phyloP scores from a whole-genome alignment of 1,140 invertebrate species.

The Melitaea cinxia region DNA sequence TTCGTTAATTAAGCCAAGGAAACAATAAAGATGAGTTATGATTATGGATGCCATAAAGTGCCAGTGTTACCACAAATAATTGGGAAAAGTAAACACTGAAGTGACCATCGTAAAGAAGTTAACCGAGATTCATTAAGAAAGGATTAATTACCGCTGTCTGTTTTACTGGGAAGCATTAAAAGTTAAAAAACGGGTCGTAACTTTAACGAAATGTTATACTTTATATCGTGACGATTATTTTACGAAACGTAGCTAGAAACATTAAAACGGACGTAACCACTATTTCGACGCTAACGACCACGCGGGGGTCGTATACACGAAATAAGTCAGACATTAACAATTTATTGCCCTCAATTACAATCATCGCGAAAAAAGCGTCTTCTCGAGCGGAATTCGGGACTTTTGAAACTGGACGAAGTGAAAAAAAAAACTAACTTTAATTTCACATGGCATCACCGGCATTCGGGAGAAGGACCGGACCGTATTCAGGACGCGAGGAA shows the following conservation, averaged over 20 bases:
- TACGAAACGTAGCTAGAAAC: conserved; percentile 48
- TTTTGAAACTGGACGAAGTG: conserved; percentile 57
- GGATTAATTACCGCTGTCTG: conserved; percentile 61
- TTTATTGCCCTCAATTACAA: conserved; percentile 77
- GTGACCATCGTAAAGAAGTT: conserved; percentile 48
- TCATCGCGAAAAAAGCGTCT: conserved; percentile 70
- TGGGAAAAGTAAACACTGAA: conserved; percentile 52
- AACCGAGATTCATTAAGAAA: conserved; percentile 56
- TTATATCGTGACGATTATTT: conserved; percentile 53
- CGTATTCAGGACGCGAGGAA: conserved; percentile 49
- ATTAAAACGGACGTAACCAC: conserved; percentile 54
- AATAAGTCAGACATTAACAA: conserved; percentile 65
- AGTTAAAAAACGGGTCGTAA: conserved; percentile 54
- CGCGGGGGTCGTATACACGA: conserved; percentile 40
- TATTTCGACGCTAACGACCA: conserved; percentile 53
- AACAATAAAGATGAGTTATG: conserved; percentile 14
- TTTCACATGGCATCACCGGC: conserved; percentile 71
- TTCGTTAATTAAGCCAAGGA: background rate
- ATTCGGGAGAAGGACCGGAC: conserved; percentile 53
- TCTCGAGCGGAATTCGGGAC: conserved; percentile 59
- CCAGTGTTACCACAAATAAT: conserved; percentile 44
- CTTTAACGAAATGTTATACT: conserved; percentile 53
- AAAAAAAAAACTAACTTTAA: conserved; percentile 71
- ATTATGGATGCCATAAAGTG: conserved; percentile 50
- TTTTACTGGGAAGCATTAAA: conserved; percentile 65